A percentile compares a stretch with the other conserved stretches of the same genome.
Evolutionary conservation across 2,113 vertebrate species (phyloP).

Genomic region (Cyanoderma ruficeps): DNA sequence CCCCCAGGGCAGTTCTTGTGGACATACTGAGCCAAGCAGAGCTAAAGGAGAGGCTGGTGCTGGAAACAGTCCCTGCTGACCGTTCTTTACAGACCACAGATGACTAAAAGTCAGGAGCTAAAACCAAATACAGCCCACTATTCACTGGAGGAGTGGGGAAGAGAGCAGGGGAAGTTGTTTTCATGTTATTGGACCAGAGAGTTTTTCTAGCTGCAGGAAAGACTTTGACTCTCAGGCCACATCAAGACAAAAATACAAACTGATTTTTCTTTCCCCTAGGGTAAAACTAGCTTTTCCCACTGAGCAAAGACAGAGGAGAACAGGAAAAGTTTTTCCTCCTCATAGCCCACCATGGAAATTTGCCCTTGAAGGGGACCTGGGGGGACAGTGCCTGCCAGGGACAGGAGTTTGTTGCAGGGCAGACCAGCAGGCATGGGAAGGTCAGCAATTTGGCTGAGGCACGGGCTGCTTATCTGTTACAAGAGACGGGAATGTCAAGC

Average conservation of each 20-base stretch:
- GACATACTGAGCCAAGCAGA: not conserved
- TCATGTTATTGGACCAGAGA: not conserved
- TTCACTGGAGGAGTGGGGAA: not conserved
- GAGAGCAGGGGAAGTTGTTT: not conserved
- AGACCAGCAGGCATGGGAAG: not conserved
- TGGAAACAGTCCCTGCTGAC: not conserved
- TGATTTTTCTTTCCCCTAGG: not conserved
- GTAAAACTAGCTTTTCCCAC: not conserved
- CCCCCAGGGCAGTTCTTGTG: fast-evolving
- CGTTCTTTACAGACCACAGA: fast-evolving
- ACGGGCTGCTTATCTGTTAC: not conserved
- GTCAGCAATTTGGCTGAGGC: not conserved
- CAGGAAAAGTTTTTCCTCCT: not conserved
- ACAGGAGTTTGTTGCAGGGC: not conserved
- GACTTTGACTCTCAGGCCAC: not conserved
- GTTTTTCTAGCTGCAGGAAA: not conserved
- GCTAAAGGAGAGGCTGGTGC: not conserved
- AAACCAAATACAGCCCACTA: not conserved
- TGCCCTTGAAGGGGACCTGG: not conserved
- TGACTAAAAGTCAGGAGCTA: slow-evolving; percentile 3
- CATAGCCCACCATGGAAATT: not conserved
- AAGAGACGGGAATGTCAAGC: not conserved
- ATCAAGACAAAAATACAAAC: not conserved
- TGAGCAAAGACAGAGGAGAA: fast-evolving
- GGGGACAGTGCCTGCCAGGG: not conserved